These are phyloP conservation scores for Mastomys coucha DNA, from an alignment of 2,113 vertebrate genomes.

Conservation along the genomic window DNA sequence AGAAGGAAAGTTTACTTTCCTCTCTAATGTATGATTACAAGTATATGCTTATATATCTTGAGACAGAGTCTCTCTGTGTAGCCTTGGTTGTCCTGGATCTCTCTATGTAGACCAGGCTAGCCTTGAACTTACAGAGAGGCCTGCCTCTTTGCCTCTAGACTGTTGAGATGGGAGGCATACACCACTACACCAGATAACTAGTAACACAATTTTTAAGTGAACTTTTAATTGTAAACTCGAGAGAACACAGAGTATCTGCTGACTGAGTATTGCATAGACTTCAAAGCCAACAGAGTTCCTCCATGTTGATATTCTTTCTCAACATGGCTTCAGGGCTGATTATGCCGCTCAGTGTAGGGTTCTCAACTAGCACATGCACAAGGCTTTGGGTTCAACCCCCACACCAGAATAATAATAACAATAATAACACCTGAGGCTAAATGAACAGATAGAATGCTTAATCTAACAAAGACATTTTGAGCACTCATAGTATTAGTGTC, in stretches of 20 bases:
- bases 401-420: neutral
- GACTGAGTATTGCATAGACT: neutral
- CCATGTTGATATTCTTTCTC: neutral
- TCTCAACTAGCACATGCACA: neutral
- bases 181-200: neutral
- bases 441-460: neutral
- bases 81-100: neutral
- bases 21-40: neutral
- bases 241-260: neutral
- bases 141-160: neutral
- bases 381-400: neutral
- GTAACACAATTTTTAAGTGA: neutral
- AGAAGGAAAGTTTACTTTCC: neutral
- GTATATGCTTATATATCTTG: too few relatives aligned
- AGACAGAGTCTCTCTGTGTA: neutral
- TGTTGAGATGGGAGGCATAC: neutral
- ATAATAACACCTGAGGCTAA: neutral
- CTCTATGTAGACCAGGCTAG: neutral
- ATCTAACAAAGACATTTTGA: neutral
- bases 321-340: neutral
- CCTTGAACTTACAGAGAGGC: neutral
- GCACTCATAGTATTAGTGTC: neutral
- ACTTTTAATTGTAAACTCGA: conserved; percentile 21
- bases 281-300: neutral
- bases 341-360: too few relatives aligned